Base-by-base conservation (phyloP, 2,797 vertebrate genomes). In the Lepidocolaptes lacrymiger region DNA sequence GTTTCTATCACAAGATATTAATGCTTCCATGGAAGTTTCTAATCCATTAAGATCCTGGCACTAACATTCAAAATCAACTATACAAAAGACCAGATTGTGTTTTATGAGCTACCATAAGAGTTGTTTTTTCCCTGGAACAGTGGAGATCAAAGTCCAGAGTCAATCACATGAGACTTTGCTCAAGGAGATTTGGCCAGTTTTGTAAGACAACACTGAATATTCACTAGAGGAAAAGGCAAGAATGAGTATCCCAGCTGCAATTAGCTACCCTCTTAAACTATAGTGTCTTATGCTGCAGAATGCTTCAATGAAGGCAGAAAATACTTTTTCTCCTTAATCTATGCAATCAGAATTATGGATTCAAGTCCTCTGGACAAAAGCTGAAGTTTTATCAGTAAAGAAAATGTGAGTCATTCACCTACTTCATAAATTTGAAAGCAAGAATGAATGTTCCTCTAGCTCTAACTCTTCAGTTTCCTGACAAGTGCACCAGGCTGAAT, bases 11-110 rank as follows among this genome's bases (percentile, higher is more conserved):
- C 15, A 44, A 52, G 34, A 56, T 23, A 64, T 61, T 84, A 92
- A 49, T 52, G 41, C 16, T 37, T 63, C 49, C 37, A 49, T 44
- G 37, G n/a, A 92, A 85, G 22, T 44, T 84, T 92, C 64, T 59
- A 91, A 63, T 72, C 64, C 80, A 94, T 92, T 93, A 93, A 81
- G 41, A 81, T 52, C 62, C 72, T 94, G 77, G 84, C 77, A 89
- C 12, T 37, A 84, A 61, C 32, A 32, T 63, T 56, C 56, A 78
- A 37, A 86, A 86, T 68, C 66, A 63, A 63, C 49, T 15, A 21
- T 56, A 84, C 54, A 92, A 81, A 88, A 74, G 37, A 79, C 8
- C 26, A 86, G 54, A 34, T 17, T 84, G 48, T 62, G n/a, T 48
- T 90, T 55, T 59, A 67, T 6, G 32, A 55, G 64, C 49, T 71